Base-by-base conservation (phyloP, 2,797 vertebrate species). In the Eulemur coronatus region DNA sequence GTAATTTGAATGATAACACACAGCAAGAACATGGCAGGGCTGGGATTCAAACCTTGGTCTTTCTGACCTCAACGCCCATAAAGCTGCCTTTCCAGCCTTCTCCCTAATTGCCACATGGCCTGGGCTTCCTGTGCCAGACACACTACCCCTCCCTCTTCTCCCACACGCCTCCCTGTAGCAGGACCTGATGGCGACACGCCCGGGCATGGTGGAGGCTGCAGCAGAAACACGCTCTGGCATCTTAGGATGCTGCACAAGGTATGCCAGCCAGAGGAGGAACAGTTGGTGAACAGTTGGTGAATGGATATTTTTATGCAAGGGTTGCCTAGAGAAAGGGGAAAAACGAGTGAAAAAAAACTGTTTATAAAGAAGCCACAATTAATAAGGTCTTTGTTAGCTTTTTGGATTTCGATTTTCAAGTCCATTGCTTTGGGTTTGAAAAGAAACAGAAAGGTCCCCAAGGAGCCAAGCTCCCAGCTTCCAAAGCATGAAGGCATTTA, bases 251-350 rank as follows among this genome's bases (percentile, higher is more conserved):
- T 91, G 97, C 92, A 85, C 87, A 98, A 98, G 98, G 98, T 98
- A 98, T 96, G 98, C 98, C 98, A 98, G 97, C 5, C 87, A 98
- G 96, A 86, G 0, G 94, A 98, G 98, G 98, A 98, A 98, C 99
- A 98, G 98, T 98, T 98, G 99, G 98, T 98, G 98, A 99, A 98
- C 98, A 99, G 98, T 99, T 99, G 98, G 98, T 93, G 97, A 98
- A 98, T 98, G 97, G 98, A 98, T 98, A 99, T 99, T 99, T 99
- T 98, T 98, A 98, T 99, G 98, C 98, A 98, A 98, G 98, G 98
- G 98, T 98, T 98, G 99, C 98, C 98, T 98, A 98, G 98, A 98
- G 97, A 93, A 55, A 43, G 72, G n/a, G 98, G 97, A 97, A 93
- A 93, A 96, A 94, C 94, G 95, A 95, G 0, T 3, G 14, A 84